Conservation (phyloP, 2,888 invertebrate genomes). For the Eupeodes luniger region DNA sequence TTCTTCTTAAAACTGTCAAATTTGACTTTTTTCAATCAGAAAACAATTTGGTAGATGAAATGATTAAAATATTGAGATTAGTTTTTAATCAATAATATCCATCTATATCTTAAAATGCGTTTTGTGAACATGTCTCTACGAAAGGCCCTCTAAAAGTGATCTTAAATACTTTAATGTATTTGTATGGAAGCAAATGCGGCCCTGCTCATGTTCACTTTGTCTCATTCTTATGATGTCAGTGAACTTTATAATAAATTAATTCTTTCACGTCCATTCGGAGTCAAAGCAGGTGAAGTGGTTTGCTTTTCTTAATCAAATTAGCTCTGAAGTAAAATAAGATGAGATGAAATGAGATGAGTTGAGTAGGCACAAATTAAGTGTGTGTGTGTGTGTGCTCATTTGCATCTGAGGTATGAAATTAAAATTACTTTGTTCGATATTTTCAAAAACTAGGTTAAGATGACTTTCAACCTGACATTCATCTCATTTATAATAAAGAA, state of each 20-base stretch:
- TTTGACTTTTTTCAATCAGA: no score
- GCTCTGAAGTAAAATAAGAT: constrained; percentile 43
- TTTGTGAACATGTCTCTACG: no score
- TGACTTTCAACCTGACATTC: constrained; percentile 59
- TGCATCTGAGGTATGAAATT: constrained; percentile 63
- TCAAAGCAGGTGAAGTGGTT: constrained; percentile 39
- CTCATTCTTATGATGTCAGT: constrained; percentile 66
- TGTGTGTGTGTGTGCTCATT: constrained; percentile 52
- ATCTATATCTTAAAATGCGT: no score
- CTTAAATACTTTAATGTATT: not conserved
- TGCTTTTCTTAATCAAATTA: constrained; percentile 48
- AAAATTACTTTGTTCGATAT: constrained; percentile 56
- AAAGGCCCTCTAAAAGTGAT: not conserved
- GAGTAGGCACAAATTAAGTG: constrained; percentile 8
- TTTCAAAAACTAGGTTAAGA: constrained; percentile 64
- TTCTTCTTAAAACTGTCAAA: no score
- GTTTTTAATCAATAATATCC: no score
- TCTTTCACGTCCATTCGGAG: constrained; percentile 63
- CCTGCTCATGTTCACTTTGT: constrained; percentile 33
- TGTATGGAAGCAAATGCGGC: not conserved
- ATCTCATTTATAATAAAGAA: constrained; percentile 20
- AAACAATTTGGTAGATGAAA: no score
- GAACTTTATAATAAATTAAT: constrained; percentile 64
- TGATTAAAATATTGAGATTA: no score
- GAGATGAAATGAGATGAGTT: constrained; percentile 23